Evolutionary conservation across 2,797 vertebrate species (phyloP), one percentile per base, ranked within the genome.

Genomic region (Phataginus tricuspis): DNA sequence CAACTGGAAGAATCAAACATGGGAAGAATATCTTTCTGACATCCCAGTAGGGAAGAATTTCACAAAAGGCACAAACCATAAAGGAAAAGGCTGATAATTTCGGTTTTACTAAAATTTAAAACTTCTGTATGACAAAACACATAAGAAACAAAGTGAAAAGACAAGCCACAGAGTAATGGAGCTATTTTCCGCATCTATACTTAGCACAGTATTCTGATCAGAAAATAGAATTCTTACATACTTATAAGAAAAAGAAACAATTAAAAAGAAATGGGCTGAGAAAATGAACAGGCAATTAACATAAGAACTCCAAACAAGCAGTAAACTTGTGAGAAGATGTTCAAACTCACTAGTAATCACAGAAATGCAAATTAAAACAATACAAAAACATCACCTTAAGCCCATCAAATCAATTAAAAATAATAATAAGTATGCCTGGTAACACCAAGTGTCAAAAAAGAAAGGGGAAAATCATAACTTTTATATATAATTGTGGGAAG

Each of bases 341-440:
- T 74, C 72, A 84, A 42, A 68, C n/a, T 85, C 57, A 77, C 34
- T 31, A 72, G 42, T 34, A 97, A 80, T 71, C 34, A 94, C 25
- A 96, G 34, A 86, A 92, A 92, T 37, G 11, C 51, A 75, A 84
- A 88, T 74, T 87, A 89, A 72, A 80, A 78, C 29, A 85, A 91
- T 71, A 91, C 85, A 64, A 89, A 86, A 77, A 78, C 86, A 16
- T 23, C 68, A 89, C 59, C 21, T 83, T 45, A 63, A n/a, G 3
- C 5, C 34, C 55, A 82, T 63, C 8, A 86, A 21, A 57, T 49
- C 87, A 16, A 25, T 84, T 78, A 45, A 23, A 45, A 71, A 66
- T 78, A 69, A 23, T n/a, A 88, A 77, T n/a, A 88, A 77, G 14
- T 59, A 88, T 29, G 16, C 11, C 66, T 92, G 45, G 27, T 66